A percentile compares a stretch with the other conserved stretches of the same genome.
Evolutionary conservation across 1,140 invertebrate genomes (phyloP).

Genomic region (Dendrolimus kikuchii): DNA sequence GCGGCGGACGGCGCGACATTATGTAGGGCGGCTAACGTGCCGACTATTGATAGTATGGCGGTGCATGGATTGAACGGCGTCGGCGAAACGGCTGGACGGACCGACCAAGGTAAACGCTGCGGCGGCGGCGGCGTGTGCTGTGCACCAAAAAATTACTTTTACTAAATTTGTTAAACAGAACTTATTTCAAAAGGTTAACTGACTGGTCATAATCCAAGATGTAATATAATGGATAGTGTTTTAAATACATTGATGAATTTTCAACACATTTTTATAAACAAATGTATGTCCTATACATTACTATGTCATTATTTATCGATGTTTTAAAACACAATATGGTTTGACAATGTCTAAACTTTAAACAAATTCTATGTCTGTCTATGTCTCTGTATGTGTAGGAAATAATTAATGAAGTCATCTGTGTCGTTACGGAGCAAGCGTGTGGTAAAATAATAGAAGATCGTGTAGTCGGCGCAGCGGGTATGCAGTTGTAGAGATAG

Average conservation of each 20-base stretch:
- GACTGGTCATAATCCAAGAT: too few relatives aligned
- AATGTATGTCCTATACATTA: too few relatives aligned
- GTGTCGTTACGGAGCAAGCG: too few relatives aligned
- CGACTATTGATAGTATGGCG: conserved; percentile 53
- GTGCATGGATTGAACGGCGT: conserved; percentile 15
- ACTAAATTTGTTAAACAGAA: too few relatives aligned
- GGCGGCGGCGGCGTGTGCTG: too few relatives aligned
- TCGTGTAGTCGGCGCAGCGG: neutral
- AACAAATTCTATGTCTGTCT: conserved; percentile 1
- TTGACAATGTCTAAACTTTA: neutral
- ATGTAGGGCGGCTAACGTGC: conserved; percentile 56
- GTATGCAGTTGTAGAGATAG: conserved; percentile 43
- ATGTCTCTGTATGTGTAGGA: too few relatives aligned
- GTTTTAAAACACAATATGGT: neutral
- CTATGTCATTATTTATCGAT: too few relatives aligned
- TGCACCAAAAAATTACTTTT: too few relatives aligned
- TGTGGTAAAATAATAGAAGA: conserved; percentile 1
- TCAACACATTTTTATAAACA: too few relatives aligned
- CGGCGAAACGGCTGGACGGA: conserved; percentile 9
- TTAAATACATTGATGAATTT: too few relatives aligned
- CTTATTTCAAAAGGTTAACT: too few relatives aligned
- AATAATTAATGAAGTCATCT: neutral
- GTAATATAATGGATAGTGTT: too few relatives aligned
- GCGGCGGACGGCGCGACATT: conserved; percentile 37
- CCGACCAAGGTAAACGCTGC: neutral